phyloP scores from a whole-genome alignment of 1,140 invertebrate genomes.

The Drosophila burlai region DNA sequence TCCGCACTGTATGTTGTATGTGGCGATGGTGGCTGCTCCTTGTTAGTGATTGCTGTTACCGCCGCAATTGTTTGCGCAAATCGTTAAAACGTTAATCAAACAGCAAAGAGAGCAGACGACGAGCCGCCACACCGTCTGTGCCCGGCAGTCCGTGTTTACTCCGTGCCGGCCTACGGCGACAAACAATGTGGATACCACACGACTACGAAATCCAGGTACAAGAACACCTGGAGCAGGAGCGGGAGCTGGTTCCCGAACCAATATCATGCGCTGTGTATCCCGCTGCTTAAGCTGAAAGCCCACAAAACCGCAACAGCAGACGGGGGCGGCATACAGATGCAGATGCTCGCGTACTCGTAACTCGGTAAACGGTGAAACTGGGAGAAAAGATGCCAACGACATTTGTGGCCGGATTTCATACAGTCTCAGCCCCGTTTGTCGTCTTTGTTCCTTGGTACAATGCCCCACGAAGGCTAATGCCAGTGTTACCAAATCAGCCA shows the following conservation, averaged over 20 bases:
- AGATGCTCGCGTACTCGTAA: slow-evolving; percentile 16
- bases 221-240: slow-evolving; percentile 6
- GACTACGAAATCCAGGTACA: background rate
- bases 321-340: slow-evolving; percentile 14
- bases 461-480: slow-evolving; percentile 4
- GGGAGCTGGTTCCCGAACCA: slow-evolving; percentile 7
- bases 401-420: slow-evolving; percentile 53
- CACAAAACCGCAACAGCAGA: slow-evolving; percentile 40
- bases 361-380: slow-evolving; percentile 8
- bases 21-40: slow-evolving; percentile 24
- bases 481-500: slow-evolving; percentile 22
- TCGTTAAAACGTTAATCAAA: slow-evolving; percentile 82
- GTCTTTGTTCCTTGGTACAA: slow-evolving; percentile 40
- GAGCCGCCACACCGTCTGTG: slow-evolving; percentile 20
- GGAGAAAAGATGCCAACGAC: slow-evolving; percentile 23
- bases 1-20: background rate
- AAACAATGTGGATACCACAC: slow-evolving; percentile 52
- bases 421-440: slow-evolving; percentile 45
- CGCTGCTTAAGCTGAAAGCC: slow-evolving; percentile 60
- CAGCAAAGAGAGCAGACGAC: slow-evolving; percentile 75
- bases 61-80: slow-evolving; percentile 78
- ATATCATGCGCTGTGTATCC: slow-evolving; percentile 39
- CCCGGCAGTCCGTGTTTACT: slow-evolving; percentile 36
- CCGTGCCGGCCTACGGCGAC: slow-evolving; percentile 22
- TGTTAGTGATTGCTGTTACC: slow-evolving; percentile 59